Percentiles rank a stretch among this genome's conserved stretches.
These are phyloP conservation scores for Ceyx margarethae DNA, from an alignment of 2,113 vertebrate species.

Conservation along the genomic window DNA sequence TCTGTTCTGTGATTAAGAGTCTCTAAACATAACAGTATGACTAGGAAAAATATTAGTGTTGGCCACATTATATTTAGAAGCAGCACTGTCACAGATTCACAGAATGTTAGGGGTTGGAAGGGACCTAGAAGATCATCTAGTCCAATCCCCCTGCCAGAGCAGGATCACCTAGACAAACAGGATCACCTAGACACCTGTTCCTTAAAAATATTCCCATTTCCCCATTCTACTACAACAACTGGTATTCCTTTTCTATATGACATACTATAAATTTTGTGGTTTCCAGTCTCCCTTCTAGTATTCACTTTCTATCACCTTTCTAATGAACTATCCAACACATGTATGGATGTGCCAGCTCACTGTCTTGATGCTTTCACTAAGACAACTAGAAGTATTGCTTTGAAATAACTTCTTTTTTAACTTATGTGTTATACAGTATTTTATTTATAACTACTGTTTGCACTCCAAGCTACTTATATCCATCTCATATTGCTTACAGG, in stretches of 20 bases:
- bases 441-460: constrained; percentile 20
- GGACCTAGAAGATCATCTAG: too few relatives aligned
- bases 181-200: not conserved
- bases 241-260: not conserved
- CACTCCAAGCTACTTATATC: not conserved
- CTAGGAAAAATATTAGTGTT: not conserved
- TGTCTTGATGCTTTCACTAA: not conserved
- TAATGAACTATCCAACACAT: not conserved
- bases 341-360: not conserved
- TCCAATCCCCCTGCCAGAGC: too few relatives aligned
- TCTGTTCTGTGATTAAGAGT: not conserved
- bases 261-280: not conserved
- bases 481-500: not conserved
- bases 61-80: not conserved
- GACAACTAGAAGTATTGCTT: not conserved
- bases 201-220: not conserved
- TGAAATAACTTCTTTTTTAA: not conserved
- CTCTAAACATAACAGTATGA: not conserved
- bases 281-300: not conserved
- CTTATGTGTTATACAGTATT: not conserved
- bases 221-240: not conserved
- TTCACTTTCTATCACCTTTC: not conserved
- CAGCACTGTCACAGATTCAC: not conserved
- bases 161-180: too few relatives aligned
- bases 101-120: too few relatives aligned